Percentiles rank a stretch among this genome's conserved stretches.
Conservation (phyloP, 2,113 vertebrate genomes). For the Grammomys surdaster region DNA sequence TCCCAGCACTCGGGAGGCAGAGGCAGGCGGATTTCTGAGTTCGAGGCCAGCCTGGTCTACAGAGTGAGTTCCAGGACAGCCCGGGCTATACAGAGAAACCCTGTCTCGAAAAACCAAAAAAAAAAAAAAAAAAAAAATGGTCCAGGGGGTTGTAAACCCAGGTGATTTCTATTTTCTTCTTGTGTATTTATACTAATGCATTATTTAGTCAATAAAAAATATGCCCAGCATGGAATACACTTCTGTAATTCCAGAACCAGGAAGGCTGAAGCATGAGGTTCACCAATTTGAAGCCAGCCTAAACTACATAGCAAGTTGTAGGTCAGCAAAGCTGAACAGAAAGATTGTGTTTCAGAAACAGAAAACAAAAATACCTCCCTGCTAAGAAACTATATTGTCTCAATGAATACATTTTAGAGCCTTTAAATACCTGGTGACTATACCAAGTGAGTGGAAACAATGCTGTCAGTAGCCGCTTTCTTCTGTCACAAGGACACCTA, state of each 20-base stretch:
- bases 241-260: neutral
- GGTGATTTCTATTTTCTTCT: conserved; percentile 38
- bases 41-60: no score
- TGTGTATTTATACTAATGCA: conserved; percentile 33
- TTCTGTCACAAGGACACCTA: neutral
- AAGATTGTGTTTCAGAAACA: neutral
- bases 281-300: neutral
- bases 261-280: neutral
- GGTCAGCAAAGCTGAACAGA: neutral
- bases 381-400: neutral
- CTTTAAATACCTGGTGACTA: conserved; percentile 8
- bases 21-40: no score
- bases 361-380: neutral
- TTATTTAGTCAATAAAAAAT: neutral
- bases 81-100: no score
- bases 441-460: neutral
- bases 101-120: no score
- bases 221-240: neutral
- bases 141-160: neutral
- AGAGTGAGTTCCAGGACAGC: no score
- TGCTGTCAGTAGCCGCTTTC: neutral
- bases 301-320: neutral
- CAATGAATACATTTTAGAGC: neutral
- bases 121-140: conserved; percentile 50
- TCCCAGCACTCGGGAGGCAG: no score